Evolutionary conservation across 2,888 invertebrate genomes (phyloP), one percentile per base, ranked within the genome.

Genomic region (Volucella zonaria): DNA sequence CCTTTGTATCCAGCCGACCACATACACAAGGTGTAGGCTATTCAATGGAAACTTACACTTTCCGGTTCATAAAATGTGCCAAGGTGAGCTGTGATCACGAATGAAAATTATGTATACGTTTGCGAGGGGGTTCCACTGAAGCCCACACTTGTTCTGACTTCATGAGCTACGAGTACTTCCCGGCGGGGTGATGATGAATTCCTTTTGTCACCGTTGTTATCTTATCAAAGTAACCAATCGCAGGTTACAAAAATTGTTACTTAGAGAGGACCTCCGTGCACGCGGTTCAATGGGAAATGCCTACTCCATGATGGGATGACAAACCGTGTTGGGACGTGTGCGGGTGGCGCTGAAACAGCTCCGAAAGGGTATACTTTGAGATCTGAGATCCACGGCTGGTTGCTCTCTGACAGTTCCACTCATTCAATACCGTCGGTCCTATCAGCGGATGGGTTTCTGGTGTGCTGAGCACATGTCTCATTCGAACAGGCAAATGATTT

Each of bases 1-100:
- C 74, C 74, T 66, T 70, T 74, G 47, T 78, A 52, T 45, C 74
- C 56, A 61, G 47, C 66, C 18, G 23, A 56, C n/a, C 31, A 47
- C 59, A 49, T 66, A 58, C 56, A 56, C 40, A 70, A 70, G 79
- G 68, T 74, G 79, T 79, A 59, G 61, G 68, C 58, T 68, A 81
- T 76, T 77, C 77, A 76, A 86, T 86, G 82, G 86, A 86, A 82
- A 78, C 78, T 86, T 74, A 82, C 86, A 86, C 86, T 86, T 82
- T 86, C 86, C 86, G 86, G 86, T 86, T 78, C 77, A 82, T 86
- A 78, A 86, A 86, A 86, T 86, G 86, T 86, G 86, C 86, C 86
- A 86, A 86, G 86, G 86, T 86, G 86, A 86, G 70, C 70, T 68
- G 81, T 85, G 85, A 81, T 77, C 85, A 77, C 76, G 51, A 77